Base-by-base conservation (phyloP, 2,797 vertebrate genomes). In the Gymnodraco acuticeps region DNA sequence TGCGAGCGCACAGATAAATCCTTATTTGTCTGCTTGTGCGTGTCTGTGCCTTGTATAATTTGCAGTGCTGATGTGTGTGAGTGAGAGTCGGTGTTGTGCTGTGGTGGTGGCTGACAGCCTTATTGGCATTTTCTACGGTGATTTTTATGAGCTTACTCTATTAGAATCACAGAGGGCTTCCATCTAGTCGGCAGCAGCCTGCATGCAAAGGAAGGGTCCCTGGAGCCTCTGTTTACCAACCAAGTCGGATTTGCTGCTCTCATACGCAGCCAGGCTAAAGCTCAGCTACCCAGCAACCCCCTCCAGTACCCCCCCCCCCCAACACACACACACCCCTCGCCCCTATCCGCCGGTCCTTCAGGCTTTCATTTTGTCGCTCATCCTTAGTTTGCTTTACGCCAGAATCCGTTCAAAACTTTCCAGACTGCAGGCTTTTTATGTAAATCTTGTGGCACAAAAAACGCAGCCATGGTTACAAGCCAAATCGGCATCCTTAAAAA, bases 161-260 rank as follows among this genome's bases (percentile, higher is more conserved):
- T 93, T 93, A 92, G 90, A 93, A 91, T 92, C 91, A 87, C 92
- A 91, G 89, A 93, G 90, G 89, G 90, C 90, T 92, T 86, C 80
- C 85, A 90, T 89, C 89, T 86, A 70, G 87, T 92, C 87, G 71
- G 73, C 86, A 84, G 93, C 89, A 91, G 91, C 68, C 81, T 87
- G 87, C 90, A 92, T 90, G 90, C 86, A 90, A 93, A 93, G 90
- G 84, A 84, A 92, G 89, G 82, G 91, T 94, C 95, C 95, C 94
- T 72, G 83, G 93, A 95, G 95, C 92, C 92, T 92, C 91, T 95
- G 94, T 95, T 95, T 95, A 95, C 94, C 88, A 94, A 94, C 90
- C 94, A 94, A 95, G 93, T 93, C 92, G 87, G 93, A 95, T 95
- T 95, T 95, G 85, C 91, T 87, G 86, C 89, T 93, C 92, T 93